Evolutionary conservation across 2,113 vertebrate species (phyloP), one percentile per base, ranked within the genome.

Genomic region (Varanus komodoensis): DNA sequence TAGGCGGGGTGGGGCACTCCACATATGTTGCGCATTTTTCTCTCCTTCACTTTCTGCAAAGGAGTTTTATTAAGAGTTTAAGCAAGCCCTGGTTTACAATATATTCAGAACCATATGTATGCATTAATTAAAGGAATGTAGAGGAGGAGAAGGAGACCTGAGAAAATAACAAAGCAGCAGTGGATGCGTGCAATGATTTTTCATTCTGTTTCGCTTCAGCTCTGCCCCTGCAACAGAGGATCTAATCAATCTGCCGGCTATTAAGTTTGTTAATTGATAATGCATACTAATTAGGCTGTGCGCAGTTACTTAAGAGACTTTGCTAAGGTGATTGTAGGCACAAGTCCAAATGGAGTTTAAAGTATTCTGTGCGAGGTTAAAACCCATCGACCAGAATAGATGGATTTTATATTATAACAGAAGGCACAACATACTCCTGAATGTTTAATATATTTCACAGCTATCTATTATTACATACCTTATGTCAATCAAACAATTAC

Each of bases 261-360:
- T 99, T 99, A 99, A 98, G 98, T 99, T 98, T 98, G 98, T 99
- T 99, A 99, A 99, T 99, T 99, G 99, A 99, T 99, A 99, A 99
- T 99, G 99, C 99, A 99, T 99, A 99, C 99, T 99, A 99, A 99
- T 99, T 99, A 99, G 98, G 98, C 98, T 97, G 97, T 96, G 98
- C 98, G 97, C 98, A 97, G 98, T 98, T 99, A 98, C 99, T 99
- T 98, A 98, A 98, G 98, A 99, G 98, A 99, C 99, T 99, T 98
- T 98, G 98, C 98, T 98, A 99, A 99, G 98, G 98, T 99, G 99
- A 99, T 99, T 99, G 98, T 99, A 99, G 99, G 99, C 99, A 98
- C 98, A 96, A 97, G 97, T 99, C 99, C 99, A 99, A 99, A 98
- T 99, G 98, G 98, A 99, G 98, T 99, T 99, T 98, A 98, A 98